Conservation (phyloP, 2,797 vertebrate species). For the Trachurus trachurus region DNA sequence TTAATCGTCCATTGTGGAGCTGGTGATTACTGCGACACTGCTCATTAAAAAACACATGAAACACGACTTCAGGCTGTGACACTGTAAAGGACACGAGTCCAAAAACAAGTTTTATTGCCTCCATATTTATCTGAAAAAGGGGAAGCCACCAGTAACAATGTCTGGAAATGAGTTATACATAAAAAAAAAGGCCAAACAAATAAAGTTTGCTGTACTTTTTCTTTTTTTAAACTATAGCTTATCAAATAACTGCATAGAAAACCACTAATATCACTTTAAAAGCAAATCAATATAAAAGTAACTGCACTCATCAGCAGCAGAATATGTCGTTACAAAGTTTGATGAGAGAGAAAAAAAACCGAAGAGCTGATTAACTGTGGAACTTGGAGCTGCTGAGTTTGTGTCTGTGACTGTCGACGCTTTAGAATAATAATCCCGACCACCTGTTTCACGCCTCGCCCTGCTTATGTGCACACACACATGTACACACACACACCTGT, state of each 20-base stretch:
- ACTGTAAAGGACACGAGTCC: not conserved
- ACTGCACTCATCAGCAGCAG: constrained; percentile 18
- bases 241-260: constrained; percentile 51
- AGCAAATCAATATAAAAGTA: constrained; percentile 43
- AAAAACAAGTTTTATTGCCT: constrained; percentile 67
- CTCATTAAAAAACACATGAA: not conserved
- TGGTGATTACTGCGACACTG: not conserved
- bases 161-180: constrained; percentile 16
- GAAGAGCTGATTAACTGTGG: constrained; percentile 41
- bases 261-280: constrained; percentile 31
- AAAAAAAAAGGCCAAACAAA: constrained; percentile 21
- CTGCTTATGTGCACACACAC: constrained; percentile 47
- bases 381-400: not conserved
- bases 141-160: constrained; percentile 42
- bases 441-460: constrained; percentile 49
- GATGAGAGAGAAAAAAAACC: constrained; percentile 1
- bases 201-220: not conserved
- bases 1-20: no score
- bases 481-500: constrained; percentile 44
- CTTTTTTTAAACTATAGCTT: constrained; percentile 28
- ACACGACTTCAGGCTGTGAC: constrained; percentile 1
- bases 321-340: not conserved
- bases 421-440: constrained; percentile 22
- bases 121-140: constrained; percentile 53
- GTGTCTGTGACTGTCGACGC: constrained; percentile 10